Evolutionary conservation across 2,113 vertebrate species (phyloP).

Genomic region (Todiramphus chloris): DNA sequence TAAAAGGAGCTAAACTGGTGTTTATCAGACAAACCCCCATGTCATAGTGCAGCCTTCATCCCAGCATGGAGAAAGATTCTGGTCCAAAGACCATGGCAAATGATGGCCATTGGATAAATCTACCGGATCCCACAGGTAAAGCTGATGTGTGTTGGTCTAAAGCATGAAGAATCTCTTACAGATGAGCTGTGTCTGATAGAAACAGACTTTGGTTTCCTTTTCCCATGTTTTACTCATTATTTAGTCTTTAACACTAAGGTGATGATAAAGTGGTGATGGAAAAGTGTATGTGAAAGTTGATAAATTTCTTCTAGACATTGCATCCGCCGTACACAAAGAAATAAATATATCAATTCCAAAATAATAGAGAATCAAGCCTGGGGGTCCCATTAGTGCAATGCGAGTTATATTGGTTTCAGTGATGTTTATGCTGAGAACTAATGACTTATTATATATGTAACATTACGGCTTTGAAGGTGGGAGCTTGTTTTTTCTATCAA

Average conservation of each 20-base stretch:
- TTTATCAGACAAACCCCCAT: background rate
- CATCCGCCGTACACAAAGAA: background rate
- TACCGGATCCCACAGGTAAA: background rate
- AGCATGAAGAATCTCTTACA: background rate
- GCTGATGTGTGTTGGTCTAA: background rate
- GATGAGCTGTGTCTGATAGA: background rate
- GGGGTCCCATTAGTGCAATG: background rate
- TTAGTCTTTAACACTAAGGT: background rate
- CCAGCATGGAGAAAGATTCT: background rate
- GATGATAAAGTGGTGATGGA: background rate
- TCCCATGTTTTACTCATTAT: background rate
- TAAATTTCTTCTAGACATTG: background rate
- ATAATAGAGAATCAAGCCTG: background rate
- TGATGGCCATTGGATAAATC: background rate
- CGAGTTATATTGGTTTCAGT: background rate
- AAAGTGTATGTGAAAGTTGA: background rate
- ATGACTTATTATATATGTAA: background rate
- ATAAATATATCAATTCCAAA: background rate
- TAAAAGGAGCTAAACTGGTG: background rate
- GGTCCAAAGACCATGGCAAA: background rate
- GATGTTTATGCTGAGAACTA: background rate
- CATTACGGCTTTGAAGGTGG: background rate
- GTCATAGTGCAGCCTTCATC: background rate
- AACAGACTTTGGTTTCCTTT: background rate
- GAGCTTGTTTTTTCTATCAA: background rate